Evolutionary conservation across 2,888 invertebrate genomes (phyloP).

Genomic region (Caenorhabditis sp.): DNA sequence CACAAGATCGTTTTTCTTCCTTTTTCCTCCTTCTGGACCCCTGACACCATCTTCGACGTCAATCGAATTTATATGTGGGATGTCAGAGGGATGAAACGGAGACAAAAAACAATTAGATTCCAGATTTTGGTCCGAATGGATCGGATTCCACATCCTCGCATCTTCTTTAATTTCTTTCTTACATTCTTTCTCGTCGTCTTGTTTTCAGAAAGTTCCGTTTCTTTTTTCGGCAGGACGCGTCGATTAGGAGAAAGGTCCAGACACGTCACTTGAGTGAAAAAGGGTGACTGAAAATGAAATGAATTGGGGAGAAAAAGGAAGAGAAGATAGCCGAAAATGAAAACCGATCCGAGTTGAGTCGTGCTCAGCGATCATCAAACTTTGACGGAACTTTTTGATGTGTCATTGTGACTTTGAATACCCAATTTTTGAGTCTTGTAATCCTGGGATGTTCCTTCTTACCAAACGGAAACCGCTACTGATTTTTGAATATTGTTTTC

Average conservation of each 20-base stretch:
- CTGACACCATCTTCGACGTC: conserved; percentile 25
- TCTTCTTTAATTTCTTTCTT: conserved; percentile 9
- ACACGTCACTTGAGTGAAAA: conserved; percentile 12
- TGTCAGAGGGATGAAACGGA: conserved; percentile 2
- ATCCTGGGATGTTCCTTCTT: not conserved
- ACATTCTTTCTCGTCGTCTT: not conserved
- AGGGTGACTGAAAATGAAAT: conserved; percentile 5
- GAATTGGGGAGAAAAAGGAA: conserved; percentile 3
- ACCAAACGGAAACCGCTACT: too few relatives aligned
- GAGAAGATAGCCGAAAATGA: conserved; percentile 3
- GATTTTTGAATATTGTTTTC: too few relatives aligned
- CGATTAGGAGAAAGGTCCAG: conserved; percentile 14
- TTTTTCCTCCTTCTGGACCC: conserved; percentile 9
- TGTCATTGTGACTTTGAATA: not conserved
- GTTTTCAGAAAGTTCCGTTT: conserved; percentile 15
- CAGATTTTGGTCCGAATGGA: conserved; percentile 11
- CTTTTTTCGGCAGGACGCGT: conserved; percentile 7
- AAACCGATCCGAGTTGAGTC: conserved; percentile 11
- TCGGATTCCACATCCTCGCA: not conserved
- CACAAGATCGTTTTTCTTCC: conserved; percentile 22
- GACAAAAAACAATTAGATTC: conserved; percentile 15
- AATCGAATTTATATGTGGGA: conserved; percentile 21
- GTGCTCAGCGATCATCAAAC: conserved; percentile 1
- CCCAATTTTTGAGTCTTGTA: not conserved
- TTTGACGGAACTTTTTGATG: not conserved